Percentiles rank a stretch among this genome's conserved stretches.
Conservation (phyloP, 2,888 invertebrate species). For the Brachyptera putata region DNA sequence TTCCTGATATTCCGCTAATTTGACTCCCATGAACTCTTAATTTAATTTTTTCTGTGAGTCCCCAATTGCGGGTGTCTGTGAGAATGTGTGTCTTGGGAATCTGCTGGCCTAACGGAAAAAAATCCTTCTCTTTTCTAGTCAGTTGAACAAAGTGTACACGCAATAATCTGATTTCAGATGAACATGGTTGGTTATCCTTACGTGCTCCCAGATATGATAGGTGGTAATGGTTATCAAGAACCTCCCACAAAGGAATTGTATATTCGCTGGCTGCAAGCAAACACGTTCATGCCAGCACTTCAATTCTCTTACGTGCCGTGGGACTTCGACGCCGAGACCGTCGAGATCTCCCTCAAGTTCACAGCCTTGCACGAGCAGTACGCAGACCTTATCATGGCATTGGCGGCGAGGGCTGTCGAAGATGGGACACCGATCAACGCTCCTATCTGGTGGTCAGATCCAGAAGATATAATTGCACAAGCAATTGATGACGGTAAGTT, state of each 20-base stretch:
- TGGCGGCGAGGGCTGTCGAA: conserved; percentile 52
- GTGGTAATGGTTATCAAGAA: conserved; percentile 61
- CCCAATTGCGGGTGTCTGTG: too few species aligned
- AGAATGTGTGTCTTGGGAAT: too few species aligned
- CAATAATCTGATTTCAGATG: conserved; percentile 43
- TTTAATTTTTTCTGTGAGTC: too few species aligned
- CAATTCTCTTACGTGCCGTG: conserved; percentile 79
- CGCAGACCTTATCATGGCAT: conserved; percentile 54
- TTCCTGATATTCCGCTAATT: too few species aligned
- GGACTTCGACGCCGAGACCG: conserved; percentile 65
- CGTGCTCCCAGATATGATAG: conserved; percentile 77
- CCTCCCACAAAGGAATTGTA: conserved; percentile 60
- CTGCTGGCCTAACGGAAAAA: too few species aligned
- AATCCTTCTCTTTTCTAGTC: neutral
- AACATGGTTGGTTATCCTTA: conserved; percentile 63
- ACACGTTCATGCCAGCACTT: conserved; percentile 70
- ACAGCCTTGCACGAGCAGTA: conserved; percentile 61
- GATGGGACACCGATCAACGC: conserved; percentile 70
- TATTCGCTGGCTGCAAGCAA: conserved; percentile 75
- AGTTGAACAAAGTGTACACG: too few species aligned
- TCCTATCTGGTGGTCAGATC: conserved; percentile 83
- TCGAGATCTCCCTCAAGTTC: conserved; percentile 58
- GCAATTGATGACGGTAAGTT: conserved; percentile 45
- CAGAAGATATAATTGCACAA: conserved; percentile 57
- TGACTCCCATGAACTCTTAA: too few species aligned